These are phyloP conservation scores for Idaea dimidiata DNA, from an alignment of 2,888 invertebrate species.

Conservation along the genomic window DNA sequence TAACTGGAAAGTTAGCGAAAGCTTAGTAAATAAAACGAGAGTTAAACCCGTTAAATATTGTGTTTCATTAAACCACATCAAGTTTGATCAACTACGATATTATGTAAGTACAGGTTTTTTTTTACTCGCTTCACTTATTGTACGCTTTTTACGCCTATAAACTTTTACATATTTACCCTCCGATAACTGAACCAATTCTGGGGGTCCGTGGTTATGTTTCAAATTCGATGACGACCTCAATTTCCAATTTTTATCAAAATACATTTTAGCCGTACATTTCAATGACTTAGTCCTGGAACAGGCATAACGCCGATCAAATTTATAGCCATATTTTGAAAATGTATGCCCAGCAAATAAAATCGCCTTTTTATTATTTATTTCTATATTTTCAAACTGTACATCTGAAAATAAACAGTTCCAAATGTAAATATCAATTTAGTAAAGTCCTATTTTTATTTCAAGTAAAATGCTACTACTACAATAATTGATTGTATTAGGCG, in stretches of 20 bases:
- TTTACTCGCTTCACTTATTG: too few relatives aligned
- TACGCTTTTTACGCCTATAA: too few relatives aligned
- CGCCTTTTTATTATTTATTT: conserved; percentile 20
- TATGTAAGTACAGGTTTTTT: too few relatives aligned
- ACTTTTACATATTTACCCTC: conserved; percentile 6
- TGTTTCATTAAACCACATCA: too few relatives aligned
- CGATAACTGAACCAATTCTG: conserved; percentile 5
- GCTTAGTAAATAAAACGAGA: too few relatives aligned
- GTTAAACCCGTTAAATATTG: too few relatives aligned
- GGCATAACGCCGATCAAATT: conserved; percentile 18
- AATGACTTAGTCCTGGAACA: conserved; percentile 24
- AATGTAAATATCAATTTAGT: too few relatives aligned
- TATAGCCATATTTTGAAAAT: conserved; percentile 22
- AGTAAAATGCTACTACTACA: too few relatives aligned
- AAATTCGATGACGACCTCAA: conserved; percentile 7
- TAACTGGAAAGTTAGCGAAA: too few relatives aligned
- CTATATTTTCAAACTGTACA: conserved; percentile 15
- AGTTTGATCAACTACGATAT: too few relatives aligned
- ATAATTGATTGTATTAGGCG: too few relatives aligned
- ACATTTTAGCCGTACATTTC: conserved; percentile 29
- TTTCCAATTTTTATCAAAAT: conserved; percentile 16
- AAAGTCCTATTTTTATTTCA: too few relatives aligned
- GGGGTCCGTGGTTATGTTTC: conserved; percentile 21
- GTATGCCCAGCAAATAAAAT: conserved; percentile 25
- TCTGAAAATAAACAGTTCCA: conserved; percentile 14